A percentile compares a stretch with the other conserved stretches of the same genome.
Conservation (phyloP, 1,140 invertebrate species). For the Thrips palmi region DNA sequence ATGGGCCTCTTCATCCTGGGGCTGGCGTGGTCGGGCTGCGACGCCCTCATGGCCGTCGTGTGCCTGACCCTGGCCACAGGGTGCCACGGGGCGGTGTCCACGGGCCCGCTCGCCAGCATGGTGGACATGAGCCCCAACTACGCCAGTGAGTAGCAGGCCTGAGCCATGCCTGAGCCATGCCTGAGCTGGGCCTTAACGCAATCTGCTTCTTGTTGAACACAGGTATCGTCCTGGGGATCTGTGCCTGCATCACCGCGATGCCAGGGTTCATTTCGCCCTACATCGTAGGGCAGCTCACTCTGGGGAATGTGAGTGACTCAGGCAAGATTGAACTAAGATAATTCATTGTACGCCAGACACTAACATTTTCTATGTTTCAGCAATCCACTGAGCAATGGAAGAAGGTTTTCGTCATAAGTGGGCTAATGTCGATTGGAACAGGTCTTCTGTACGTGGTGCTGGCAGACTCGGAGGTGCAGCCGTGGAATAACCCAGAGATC, state of each 20-base stretch:
- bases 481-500: slow-evolving; percentile 49
- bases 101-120: slow-evolving; percentile 37
- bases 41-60: slow-evolving; percentile 34
- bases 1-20: slow-evolving; percentile 35
- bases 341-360: slow-evolving; percentile 2
- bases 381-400: slow-evolving; percentile 47
- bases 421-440: slow-evolving; percentile 29
- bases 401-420: slow-evolving; percentile 37
- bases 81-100: slow-evolving; percentile 41
- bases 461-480: slow-evolving; percentile 35
- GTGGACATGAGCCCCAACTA: slow-evolving; percentile 51
- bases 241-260: slow-evolving; percentile 28
- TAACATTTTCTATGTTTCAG: slow-evolving; percentile 23
- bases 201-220: too few relatives aligned
- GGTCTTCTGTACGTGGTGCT: slow-evolving; percentile 33
- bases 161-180: too few relatives aligned
- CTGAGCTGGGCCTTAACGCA: too few relatives aligned
- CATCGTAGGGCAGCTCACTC: slow-evolving; percentile 36
- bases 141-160: too few relatives aligned
- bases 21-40: slow-evolving; percentile 39
- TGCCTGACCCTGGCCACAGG: slow-evolving; percentile 39
- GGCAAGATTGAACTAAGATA: slow-evolving; percentile 3
- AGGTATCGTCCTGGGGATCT: slow-evolving; percentile 39
- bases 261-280: slow-evolving; percentile 36
- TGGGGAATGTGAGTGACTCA: slow-evolving; percentile 39